Percentiles rank a stretch among this genome's conserved stretches.
phyloP scores from a whole-genome alignment of 2,888 invertebrate genomes.

The Zaprionus bogoriensis region DNA sequence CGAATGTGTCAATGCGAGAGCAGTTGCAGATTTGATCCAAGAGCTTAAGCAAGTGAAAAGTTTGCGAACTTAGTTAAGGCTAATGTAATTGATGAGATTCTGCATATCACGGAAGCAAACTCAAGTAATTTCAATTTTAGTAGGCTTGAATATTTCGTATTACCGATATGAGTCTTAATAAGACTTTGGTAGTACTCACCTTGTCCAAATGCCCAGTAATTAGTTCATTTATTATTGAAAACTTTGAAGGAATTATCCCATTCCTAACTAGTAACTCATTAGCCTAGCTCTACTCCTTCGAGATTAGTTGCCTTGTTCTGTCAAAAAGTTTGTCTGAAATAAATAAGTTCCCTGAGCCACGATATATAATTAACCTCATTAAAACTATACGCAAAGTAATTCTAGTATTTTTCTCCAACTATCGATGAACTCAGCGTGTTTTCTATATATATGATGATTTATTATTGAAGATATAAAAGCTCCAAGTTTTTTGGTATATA shows the following conservation, averaged over 20 bases:
- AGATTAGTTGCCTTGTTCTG: background rate
- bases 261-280: too few relatives aligned
- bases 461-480: too few relatives aligned
- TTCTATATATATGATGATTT: too few relatives aligned
- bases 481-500: too few relatives aligned
- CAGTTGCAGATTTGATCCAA: background rate
- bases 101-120: background rate
- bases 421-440: background rate
- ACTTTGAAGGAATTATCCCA: too few relatives aligned
- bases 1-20: background rate
- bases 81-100: background rate
- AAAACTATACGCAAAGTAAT: constrained; percentile 4
- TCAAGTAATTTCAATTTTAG: too few relatives aligned
- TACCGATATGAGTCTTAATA: too few relatives aligned
- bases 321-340: background rate
- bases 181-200: too few relatives aligned
- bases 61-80: background rate
- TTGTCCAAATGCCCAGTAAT: too few relatives aligned
- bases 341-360: background rate
- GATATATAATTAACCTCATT: constrained; percentile 10
- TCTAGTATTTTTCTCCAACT: background rate
- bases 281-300: background rate
- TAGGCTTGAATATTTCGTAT: too few relatives aligned
- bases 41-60: background rate
- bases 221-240: too few relatives aligned